Conservation (phyloP, 2,797 vertebrate species). For the Halcyon badia region DNA sequence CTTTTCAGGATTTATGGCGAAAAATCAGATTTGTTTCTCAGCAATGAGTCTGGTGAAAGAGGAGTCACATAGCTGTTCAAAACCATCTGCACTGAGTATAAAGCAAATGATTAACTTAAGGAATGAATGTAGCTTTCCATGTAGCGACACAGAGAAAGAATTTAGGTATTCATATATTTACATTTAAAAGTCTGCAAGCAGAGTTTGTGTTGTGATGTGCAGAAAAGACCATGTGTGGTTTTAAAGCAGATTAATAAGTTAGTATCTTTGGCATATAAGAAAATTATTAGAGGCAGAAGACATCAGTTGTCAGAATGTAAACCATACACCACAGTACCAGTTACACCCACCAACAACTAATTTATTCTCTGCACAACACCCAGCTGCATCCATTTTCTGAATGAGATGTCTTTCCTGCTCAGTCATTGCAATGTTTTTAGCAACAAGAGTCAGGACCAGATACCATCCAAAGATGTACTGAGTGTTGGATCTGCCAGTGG, state of each 20-base stretch:
- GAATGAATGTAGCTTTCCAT: background rate
- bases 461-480: background rate
- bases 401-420: background rate
- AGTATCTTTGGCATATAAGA: background rate
- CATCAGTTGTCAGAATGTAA: background rate
- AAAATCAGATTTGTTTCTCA: conserved; percentile 1
- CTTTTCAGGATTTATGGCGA: background rate
- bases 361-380: background rate
- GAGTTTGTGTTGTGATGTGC: background rate
- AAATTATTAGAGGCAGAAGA: background rate
- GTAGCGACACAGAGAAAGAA: background rate
- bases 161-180: background rate
- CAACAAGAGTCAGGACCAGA: background rate
- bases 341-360: background rate
- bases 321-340: background rate
- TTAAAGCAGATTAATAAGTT: background rate
- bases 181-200: background rate
- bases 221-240: background rate
- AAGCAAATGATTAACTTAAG: background rate
- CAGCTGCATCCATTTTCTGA: background rate
- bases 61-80: background rate
- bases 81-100: background rate
- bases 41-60: background rate
- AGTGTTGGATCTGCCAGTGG: background rate
- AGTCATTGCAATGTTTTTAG: background rate